These are phyloP conservation scores for Ephydatia muelleri DNA, from an alignment of 37 sponge, comb jelly and placozoan genomes.

Conservation along the genomic window DNA sequence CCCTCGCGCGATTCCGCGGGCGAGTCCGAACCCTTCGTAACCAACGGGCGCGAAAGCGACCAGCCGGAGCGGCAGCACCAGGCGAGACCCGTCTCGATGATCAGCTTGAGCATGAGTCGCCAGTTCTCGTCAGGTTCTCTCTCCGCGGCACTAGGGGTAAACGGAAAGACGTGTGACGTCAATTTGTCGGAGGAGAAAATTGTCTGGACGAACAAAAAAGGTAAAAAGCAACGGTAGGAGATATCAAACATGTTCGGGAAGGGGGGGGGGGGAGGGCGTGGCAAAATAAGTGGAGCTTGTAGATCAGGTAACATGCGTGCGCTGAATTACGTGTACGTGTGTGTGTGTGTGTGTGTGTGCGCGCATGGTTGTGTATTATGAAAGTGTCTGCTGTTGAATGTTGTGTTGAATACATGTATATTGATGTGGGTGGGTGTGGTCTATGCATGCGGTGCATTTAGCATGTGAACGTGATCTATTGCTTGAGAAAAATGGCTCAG, in stretches of 20 bases:
- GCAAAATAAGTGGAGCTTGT: neutral
- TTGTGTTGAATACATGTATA: too few relatives aligned
- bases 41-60: too few relatives aligned
- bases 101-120: neutral
- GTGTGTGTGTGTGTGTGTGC: conserved; percentile 1
- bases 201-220: conserved; percentile 24
- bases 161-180: conserved; percentile 33
- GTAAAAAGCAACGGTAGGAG: neutral
- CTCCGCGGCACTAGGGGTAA: conserved; percentile 13
- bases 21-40: neutral
- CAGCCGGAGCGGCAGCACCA: too few relatives aligned
- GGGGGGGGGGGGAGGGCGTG: neutral
- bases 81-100: conserved; percentile 4
- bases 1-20: neutral
- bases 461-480: too few relatives aligned
- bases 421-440: too few relatives aligned
- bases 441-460: too few relatives aligned
- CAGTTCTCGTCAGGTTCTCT: neutral
- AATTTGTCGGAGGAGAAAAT: conserved; percentile 44
- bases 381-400: neutral
- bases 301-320: too few relatives aligned
- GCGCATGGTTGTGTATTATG: neutral
- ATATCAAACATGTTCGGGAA: neutral
- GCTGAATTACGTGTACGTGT: neutral
- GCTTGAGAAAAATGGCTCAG: too few relatives aligned